These are phyloP conservation scores for Isurus oxyrinchus DNA, from an alignment of 2,113 vertebrate genomes.

Conservation along the genomic window DNA sequence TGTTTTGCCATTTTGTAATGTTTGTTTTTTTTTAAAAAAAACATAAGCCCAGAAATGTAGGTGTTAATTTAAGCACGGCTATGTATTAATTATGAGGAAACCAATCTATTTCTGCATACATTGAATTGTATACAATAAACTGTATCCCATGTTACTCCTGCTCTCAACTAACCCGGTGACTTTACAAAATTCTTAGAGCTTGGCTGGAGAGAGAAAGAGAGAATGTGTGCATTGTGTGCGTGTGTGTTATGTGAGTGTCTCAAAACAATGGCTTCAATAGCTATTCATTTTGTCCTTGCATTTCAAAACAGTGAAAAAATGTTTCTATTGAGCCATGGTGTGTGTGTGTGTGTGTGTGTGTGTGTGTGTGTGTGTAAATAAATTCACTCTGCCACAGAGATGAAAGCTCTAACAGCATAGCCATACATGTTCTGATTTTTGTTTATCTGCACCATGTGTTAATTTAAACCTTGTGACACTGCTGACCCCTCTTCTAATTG, in stretches of 20 bases:
- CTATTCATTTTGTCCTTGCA: neutral
- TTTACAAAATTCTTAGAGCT: neutral
- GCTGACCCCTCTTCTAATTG: too few species aligned
- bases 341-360: neutral
- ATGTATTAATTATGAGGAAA: constrained; percentile 24
- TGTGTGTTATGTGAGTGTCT: neutral
- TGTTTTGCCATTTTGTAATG: constrained; percentile 28
- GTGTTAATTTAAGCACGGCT: neutral
- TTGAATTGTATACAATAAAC: constrained; percentile 37
- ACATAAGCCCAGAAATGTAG: constrained; percentile 8
- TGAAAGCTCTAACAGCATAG: neutral
- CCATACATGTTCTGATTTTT: neutral
- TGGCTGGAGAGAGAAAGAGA: neutral
- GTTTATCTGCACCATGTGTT: neutral
- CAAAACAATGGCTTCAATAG: neutral
- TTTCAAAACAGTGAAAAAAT: neutral
- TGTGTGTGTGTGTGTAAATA: neutral
- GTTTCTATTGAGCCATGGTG: neutral
- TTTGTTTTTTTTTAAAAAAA: constrained; percentile 4
- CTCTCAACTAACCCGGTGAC: neutral
- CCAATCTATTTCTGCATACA: constrained; percentile 25
- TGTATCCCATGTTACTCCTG: neutral
- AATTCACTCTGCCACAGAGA: neutral
- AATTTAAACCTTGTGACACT: neutral
- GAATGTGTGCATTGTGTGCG: neutral